Evolutionary conservation across 2,797 vertebrate species (phyloP).

Genomic region (Schizothorax lantsangensis): DNA sequence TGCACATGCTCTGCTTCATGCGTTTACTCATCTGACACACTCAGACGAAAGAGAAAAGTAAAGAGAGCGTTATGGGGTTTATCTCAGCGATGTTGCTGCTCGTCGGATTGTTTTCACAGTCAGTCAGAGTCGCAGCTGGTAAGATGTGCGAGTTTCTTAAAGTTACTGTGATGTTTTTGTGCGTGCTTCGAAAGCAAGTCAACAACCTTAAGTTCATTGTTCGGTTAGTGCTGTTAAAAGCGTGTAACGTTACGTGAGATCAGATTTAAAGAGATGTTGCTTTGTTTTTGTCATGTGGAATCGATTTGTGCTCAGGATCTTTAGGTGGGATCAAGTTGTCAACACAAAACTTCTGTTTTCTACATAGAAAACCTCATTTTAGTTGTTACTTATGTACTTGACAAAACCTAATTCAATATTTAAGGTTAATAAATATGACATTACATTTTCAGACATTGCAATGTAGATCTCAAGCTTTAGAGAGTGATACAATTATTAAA

Average conservation of each 20-base stretch:
- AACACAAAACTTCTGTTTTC: background rate
- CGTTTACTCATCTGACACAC: background rate
- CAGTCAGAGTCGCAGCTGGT: conserved; percentile 21
- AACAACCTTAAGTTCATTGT: background rate
- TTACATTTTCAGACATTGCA: background rate
- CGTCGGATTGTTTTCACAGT: conserved; percentile 32
- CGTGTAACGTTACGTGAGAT: background rate
- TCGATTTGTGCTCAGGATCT: background rate
- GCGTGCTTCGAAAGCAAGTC: background rate
- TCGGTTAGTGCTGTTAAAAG: background rate
- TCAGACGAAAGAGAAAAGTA: background rate
- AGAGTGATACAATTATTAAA: background rate
- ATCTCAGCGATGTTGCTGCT: conserved; percentile 20
- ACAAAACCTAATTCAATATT: background rate
- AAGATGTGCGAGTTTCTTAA: background rate
- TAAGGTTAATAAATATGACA: background rate
- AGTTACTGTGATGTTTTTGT: background rate
- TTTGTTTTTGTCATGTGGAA: background rate
- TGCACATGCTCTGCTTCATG: background rate
- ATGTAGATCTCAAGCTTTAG: background rate
- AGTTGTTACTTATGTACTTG: too few relatives aligned
- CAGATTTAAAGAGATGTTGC: background rate
- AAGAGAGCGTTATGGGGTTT: background rate
- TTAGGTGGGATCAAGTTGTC: background rate
- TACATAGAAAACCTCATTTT: too few relatives aligned